Evolutionary conservation across 2,888 invertebrate genomes (phyloP).

Genomic region (Ichneumoninae sp.): DNA sequence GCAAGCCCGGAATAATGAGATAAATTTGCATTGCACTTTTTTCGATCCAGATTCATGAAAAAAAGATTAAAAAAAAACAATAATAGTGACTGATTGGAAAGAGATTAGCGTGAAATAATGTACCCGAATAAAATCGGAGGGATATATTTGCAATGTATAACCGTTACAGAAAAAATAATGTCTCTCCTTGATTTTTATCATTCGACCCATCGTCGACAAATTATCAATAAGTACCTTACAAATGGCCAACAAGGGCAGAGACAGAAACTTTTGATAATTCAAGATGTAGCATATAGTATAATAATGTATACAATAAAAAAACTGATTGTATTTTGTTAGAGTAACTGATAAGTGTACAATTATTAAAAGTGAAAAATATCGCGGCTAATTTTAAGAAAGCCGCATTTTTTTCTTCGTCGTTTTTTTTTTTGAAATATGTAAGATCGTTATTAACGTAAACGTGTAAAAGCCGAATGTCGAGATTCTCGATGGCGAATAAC

Average conservation of each 20-base stretch:
- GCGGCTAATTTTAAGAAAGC: background rate
- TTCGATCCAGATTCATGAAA: background rate
- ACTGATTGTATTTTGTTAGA: constrained; percentile 59
- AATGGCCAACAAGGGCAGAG: constrained; percentile 34
- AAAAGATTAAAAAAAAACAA: background rate
- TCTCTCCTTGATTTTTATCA: background rate
- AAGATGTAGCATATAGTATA: constrained; percentile 41
- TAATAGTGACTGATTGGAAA: background rate
- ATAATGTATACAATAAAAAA: constrained; percentile 41
- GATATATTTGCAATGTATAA: background rate
- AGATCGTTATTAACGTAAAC: background rate
- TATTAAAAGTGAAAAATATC: constrained; percentile 13
- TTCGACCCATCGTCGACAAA: background rate
- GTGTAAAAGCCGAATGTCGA: constrained; percentile 19
- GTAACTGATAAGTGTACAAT: constrained; percentile 57
- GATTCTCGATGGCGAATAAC: constrained; percentile 6
- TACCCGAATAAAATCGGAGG: background rate
- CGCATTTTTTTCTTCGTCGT: background rate
- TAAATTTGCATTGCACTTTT: background rate
- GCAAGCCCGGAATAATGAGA: background rate
- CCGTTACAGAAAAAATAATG: background rate
- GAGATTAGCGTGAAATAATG: background rate
- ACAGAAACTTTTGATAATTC: constrained; percentile 51
- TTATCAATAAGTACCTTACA: constrained; percentile 22
- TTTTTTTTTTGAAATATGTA: background rate